phyloP scores from a whole-genome alignment of 2,797 vertebrate species.

The Sebastiscus tertius region DNA sequence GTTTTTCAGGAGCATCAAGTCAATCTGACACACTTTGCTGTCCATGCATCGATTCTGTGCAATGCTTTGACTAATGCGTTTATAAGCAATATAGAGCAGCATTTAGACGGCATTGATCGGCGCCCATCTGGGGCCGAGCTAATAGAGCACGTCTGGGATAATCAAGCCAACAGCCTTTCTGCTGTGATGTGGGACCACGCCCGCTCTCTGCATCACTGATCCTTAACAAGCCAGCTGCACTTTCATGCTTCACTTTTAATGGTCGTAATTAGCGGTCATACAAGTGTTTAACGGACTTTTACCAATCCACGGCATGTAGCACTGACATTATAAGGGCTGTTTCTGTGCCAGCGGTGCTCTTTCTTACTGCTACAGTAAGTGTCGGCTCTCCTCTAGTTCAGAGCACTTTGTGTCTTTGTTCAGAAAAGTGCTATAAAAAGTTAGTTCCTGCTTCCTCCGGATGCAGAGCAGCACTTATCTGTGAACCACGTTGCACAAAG shows the following conservation, averaged over 20 bases:
- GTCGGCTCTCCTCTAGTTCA: background rate
- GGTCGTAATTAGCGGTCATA: conserved; percentile 12
- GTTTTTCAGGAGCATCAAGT: conserved; percentile 26
- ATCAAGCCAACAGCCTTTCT: conserved; percentile 42
- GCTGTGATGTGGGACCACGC: conserved; percentile 11
- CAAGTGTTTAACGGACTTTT: conserved; percentile 25
- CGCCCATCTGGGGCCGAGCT: conserved; percentile 56
- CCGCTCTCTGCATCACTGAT: background rate
- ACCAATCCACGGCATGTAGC: conserved; percentile 14
- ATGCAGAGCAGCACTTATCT: conserved; percentile 41
- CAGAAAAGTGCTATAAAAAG: conserved; percentile 34
- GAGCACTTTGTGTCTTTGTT: conserved; percentile 32
- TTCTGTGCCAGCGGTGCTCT: background rate
- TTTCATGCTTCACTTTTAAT: conserved; percentile 22
- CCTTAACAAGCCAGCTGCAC: background rate
- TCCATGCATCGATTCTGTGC: conserved; percentile 49
- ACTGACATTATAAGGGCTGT: background rate
- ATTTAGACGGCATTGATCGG: conserved; percentile 65
- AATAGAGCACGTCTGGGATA: conserved; percentile 57
- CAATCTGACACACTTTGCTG: background rate
- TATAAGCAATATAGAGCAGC: conserved; percentile 36
- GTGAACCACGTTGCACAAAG: conserved; percentile 39
- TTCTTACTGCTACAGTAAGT: background rate
- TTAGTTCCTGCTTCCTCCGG: conserved; percentile 51
- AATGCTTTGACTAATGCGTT: conserved; percentile 51